Evolutionary conservation across 1,140 invertebrate genomes (phyloP), one percentile per base, ranked within the genome.

Genomic region (Trichonephila clavipes): DNA sequence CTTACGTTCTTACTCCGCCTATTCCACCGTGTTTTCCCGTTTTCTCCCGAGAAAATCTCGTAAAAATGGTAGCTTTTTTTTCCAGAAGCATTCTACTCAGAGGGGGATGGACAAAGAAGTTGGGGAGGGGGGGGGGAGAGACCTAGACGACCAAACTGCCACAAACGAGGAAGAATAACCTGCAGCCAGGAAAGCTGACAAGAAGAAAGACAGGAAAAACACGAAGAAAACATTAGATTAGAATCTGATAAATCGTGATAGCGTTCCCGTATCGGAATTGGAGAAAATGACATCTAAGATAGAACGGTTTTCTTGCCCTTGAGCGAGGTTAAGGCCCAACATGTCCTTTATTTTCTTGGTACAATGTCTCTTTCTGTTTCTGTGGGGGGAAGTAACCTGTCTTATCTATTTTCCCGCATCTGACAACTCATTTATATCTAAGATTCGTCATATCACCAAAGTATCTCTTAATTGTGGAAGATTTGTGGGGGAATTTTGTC

Each of bases 191-290:
- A 40, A 90, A 90, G 34, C 90, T 92, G 77, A 92, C 90, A 92
- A 85, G 90, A 66, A 77, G 82, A 92, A 66, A 69, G 69, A 83
- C 59, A 85, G 40, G 28, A 64, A 58, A 92, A 92, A 85, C 81
- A 85, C 34, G 64, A 40, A 44, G 90, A 92, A 87, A 92, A 92
- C 91, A 92, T 87, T 87, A 64, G 83, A 92, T 92, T 92, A 72
- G 91, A 92, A 87, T 92, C 91, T 92, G 91, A 92, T 92, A 86
- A 87, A 92, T 72, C 82, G 64, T 61, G 82, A 92, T 92, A 77
- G 83, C 83, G 51, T 58, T 83, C 58, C 61, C 24, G 72, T 77
- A 87, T 87, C 64, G 82, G 59, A 77, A 92, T 28, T 51, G 66
- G 64, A 59, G 62, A 77, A 92, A 92, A 92, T 92, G 83, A 87